These are phyloP conservation scores for Grantiella picta DNA, from an alignment of 2,113 vertebrate genomes.

Conservation along the genomic window DNA sequence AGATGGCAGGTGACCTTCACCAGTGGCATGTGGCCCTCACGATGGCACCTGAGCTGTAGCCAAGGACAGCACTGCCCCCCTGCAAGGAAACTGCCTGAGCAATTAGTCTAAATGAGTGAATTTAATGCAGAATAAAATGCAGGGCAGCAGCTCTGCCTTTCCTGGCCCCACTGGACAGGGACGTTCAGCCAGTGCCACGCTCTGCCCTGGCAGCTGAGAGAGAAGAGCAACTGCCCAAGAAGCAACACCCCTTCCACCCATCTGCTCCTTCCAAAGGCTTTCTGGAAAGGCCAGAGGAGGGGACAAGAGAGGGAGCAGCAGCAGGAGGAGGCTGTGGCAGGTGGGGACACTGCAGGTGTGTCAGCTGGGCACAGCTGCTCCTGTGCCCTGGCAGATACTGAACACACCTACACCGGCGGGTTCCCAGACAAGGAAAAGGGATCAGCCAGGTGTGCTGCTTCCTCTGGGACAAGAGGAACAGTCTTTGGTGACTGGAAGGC, in stretches of 20 bases:
- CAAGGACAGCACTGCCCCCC: not conserved
- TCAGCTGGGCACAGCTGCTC: not conserved
- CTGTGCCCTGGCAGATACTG: not conserved
- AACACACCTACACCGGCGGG: accelerated
- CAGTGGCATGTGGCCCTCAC: not conserved
- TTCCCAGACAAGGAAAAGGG: not conserved
- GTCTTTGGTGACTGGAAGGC: not conserved
- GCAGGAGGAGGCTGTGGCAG: not conserved
- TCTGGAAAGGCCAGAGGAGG: not conserved
- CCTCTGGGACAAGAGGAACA: not conserved
- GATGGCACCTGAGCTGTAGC: not conserved
- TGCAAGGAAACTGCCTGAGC: not conserved
- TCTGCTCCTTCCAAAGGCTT: not conserved
- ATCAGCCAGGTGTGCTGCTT: not conserved
- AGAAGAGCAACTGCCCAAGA: not conserved
- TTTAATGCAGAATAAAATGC: not conserved
- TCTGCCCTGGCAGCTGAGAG: not conserved
- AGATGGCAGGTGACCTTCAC: not conserved
- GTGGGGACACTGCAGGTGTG: not conserved
- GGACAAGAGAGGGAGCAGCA: not conserved
- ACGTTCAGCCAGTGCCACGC: accelerated
- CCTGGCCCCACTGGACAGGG: not conserved
- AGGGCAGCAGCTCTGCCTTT: not conserved
- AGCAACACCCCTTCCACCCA: too few species aligned
- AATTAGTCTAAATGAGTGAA: accelerated